Evolutionary conservation across 2,113 vertebrate species (phyloP), one percentile per base, ranked within the genome.

Genomic region (Pipa parva): DNA sequence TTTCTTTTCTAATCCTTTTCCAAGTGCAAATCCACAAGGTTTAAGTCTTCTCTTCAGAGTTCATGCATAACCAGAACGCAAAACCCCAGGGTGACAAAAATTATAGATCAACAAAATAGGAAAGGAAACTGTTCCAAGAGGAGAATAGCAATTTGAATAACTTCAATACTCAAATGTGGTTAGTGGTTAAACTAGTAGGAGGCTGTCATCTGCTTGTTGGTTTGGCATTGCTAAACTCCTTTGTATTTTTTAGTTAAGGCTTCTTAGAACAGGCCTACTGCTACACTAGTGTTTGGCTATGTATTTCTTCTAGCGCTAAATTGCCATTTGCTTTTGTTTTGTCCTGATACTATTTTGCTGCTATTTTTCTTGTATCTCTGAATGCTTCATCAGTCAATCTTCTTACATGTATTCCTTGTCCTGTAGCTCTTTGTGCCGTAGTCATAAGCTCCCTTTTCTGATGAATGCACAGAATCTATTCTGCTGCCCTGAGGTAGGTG

Each of bases 21-120:
- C 52, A 66, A n/a, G 49, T 25, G 18, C 54, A 59, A 56, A 67
- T 67, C 55, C 37, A 57, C 26, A 31, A 57, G 52, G 50, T 64
- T 63, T 63, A 24, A 11, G 29, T 27, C 28, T 39, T n/a, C n/a
- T 64, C 24, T 52, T 28, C 50, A 37, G 55, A 12, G 27, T 27
- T 45, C 55, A 64, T 42, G n/a, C 63, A 64, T 45, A 52, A 18
- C 24, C 29, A 36, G 63, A 64, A 56, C 29, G 25, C 28, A 64
- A 55, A 54, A 42, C 50, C 42, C 36, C 22, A 13, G 25, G 51
- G 39, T 42, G 36, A 55, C n/a, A 20, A 45, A 29, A 31, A 63
- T 45, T 36, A 64, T 55, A 17, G 24, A 55, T 15, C 31, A 54
- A 20, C 27, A 36, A 25, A n/a, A n/a, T n/a, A 51, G 37, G 28